These are phyloP conservation scores for Saguinus midas DNA, from an alignment of 2,113 vertebrate genomes.

Conservation along the genomic window DNA sequence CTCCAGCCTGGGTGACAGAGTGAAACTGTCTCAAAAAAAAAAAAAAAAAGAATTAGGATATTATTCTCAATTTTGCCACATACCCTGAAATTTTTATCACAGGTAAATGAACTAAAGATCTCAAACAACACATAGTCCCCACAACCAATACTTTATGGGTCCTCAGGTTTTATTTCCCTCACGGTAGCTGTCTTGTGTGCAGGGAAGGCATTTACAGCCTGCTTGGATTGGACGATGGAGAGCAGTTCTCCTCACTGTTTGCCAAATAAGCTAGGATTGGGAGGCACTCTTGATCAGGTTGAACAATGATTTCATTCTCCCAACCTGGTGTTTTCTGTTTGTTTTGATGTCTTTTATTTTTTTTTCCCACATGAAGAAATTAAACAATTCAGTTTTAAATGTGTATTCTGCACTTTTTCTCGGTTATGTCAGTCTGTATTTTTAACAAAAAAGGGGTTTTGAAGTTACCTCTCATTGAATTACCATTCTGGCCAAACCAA, in stretches of 20 bases:
- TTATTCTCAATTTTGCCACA: background rate
- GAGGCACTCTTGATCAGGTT: background rate
- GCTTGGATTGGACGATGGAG: background rate
- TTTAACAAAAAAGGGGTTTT: background rate
- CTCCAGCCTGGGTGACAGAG: too few species aligned
- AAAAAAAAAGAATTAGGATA: too few species aligned
- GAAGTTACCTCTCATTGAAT: constrained; percentile 4
- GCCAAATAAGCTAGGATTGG: background rate
- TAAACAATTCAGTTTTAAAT: background rate
- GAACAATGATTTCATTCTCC: background rate
- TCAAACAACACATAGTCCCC: background rate
- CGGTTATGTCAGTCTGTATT: background rate
- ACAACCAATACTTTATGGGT: background rate
- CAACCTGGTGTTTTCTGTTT: background rate
- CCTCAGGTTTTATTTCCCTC: background rate
- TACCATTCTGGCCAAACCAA: background rate
- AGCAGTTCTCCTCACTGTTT: too few species aligned
- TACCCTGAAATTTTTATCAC: constrained; percentile 28
- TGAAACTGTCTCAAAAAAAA: too few species aligned
- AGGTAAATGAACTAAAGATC: background rate
- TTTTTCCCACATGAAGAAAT: background rate
- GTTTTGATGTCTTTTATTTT: background rate
- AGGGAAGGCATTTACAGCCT: background rate
- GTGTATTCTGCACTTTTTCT: background rate
- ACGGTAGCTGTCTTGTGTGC: background rate